Percentiles rank a stretch among this genome's conserved stretches.
Evolutionary conservation across 2,113 vertebrate species (phyloP).

Genomic region (Psittacara wagleri): DNA sequence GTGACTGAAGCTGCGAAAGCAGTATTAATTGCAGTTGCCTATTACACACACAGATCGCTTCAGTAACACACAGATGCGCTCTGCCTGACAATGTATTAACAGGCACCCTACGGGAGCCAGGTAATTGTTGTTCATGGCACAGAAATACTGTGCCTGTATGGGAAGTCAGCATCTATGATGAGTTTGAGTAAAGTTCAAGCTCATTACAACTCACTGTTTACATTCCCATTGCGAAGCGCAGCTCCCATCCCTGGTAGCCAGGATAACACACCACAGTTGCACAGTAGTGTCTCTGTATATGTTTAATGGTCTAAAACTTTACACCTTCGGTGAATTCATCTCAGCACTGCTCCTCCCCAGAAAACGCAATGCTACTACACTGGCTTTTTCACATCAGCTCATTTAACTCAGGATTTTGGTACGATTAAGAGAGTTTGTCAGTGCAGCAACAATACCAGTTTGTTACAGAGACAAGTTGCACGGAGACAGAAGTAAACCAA

Average conservation of each 20-base stretch:
- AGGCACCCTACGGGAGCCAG: not conserved
- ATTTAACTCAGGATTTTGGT: not conserved
- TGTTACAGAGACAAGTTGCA: not conserved
- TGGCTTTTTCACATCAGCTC: not conserved
- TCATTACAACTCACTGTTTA: not conserved
- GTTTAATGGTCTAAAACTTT: not conserved
- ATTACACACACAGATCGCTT: not conserved
- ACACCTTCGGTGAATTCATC: not conserved
- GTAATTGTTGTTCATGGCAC: conserved; percentile 6
- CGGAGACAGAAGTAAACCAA: not conserved
- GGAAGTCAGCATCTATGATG: not conserved
- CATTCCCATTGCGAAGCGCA: accelerated
- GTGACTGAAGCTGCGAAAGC: not conserved
- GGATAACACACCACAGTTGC: not conserved
- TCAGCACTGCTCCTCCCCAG: not conserved
- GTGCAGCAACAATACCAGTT: not conserved
- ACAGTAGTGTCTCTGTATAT: accelerated
- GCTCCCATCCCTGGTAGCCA: not conserved
- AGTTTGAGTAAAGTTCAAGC: not conserved
- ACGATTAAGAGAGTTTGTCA: not conserved
- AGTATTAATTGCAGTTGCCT: not conserved
- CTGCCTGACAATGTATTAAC: not conserved
- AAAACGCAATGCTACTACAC: not conserved
- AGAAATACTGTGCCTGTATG: not conserved
- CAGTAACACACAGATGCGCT: not conserved